A percentile compares a stretch with the other conserved stretches of the same genome.
Conservation (phyloP, 2,888 invertebrate species). For the Tipula vernalis region DNA sequence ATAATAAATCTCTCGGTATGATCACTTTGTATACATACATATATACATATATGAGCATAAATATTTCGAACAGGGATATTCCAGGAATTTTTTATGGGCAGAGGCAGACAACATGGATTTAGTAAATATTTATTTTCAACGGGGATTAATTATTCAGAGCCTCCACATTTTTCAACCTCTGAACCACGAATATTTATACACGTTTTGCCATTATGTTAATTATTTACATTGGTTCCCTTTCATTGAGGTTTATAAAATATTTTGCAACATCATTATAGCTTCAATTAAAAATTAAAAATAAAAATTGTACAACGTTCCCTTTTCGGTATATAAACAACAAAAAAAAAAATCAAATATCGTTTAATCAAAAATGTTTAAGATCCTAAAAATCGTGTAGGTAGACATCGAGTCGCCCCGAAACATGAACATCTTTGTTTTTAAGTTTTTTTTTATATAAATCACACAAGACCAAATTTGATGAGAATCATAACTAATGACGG, state of each 20-base stretch:
- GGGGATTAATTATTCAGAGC: neutral
- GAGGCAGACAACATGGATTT: neutral
- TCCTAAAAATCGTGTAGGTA: neutral
- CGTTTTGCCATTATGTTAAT: neutral
- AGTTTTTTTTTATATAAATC: neutral
- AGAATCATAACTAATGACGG: neutral
- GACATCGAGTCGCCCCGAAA: slow-evolving; percentile 7
- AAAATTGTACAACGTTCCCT: no score
- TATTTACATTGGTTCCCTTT: neutral
- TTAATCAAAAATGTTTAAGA: neutral
- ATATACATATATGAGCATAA: neutral
- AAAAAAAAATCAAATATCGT: neutral
- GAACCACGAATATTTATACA: neutral
- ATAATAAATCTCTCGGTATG: slow-evolving; percentile 20
- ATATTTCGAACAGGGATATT: neutral
- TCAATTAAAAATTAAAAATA: neutral
- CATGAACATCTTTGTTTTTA: neutral
- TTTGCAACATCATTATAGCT: neutral
- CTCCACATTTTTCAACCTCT: neutral
- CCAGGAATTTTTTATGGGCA: neutral
- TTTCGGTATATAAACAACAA: neutral
- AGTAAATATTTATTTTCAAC: neutral
- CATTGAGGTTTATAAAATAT: neutral
- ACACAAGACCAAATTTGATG: neutral
- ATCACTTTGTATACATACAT: slow-evolving; percentile 8